Evolutionary conservation across 2,797 vertebrate genomes (phyloP), one percentile per base, ranked within the genome.

Genomic region (Megaceryle alcyon): DNA sequence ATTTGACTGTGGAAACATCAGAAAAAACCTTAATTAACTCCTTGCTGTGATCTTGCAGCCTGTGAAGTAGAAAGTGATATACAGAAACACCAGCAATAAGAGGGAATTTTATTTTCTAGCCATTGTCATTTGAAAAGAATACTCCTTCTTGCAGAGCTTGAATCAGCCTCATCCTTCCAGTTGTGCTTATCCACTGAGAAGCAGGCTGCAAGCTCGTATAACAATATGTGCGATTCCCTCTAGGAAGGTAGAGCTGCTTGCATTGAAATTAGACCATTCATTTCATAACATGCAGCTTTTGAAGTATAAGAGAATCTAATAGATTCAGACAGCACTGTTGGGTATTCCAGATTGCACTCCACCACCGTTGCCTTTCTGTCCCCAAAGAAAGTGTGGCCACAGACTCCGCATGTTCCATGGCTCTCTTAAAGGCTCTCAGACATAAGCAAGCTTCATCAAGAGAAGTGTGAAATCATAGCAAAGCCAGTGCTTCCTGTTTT

Each of bases 401-500:
- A 25, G 82, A 63, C 88, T 29, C 72, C 12, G 4, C 31, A 3
- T 44, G 22, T 72, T 53, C 14, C 29, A 2, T 6, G 44, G 82
- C 41, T 89, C 64, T 93, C 73, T 88, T 71, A 51, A 78, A 87
- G 89, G 95, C 83, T 88, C 91, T 71, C 79, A 70, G 82, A 61
- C 89, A 69, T 71, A 69, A 96, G 82, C 4, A 0, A 92, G 90
- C 80, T 90, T 88, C 49, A 91, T 90, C 94, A 88, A 85, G 94
- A 54, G 72, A 91, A 90, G 97, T 96, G 96, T 92, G 92, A 96
- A 97, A 97, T 96, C 94, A 69, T 91, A 96, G 93, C 82, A 92
- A 94, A 96, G 95, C 86, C 94, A 88, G 69, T 61, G 88, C 92
- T 96, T 88, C 91, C 89, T 63, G 5, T 82, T 96, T 51, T 96